Evolutionary conservation across 2,797 vertebrate species (phyloP).

Genomic region (Sebastes matsubarae): DNA sequence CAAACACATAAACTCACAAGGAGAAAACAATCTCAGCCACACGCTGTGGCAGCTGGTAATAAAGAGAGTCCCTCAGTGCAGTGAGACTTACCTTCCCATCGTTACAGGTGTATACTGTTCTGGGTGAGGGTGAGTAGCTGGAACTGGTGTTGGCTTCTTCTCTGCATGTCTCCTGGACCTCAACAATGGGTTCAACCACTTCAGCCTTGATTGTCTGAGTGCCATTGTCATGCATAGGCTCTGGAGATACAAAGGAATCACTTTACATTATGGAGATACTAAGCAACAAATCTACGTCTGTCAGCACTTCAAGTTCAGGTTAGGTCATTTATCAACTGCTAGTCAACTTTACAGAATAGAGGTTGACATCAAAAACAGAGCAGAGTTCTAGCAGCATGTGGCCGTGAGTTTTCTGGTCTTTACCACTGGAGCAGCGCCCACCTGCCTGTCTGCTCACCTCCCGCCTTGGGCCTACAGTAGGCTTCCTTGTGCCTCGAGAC

Average conservation of each 20-base stretch:
- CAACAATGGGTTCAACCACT: conserved; percentile 84
- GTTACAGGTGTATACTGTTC: conserved; percentile 87
- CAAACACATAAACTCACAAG: not conserved
- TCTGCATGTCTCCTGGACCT: conserved; percentile 82
- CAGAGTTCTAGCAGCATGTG: not conserved
- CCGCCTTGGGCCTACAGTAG: conserved; percentile 21
- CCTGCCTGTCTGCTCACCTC: conserved; percentile 17
- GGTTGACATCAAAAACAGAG: not conserved
- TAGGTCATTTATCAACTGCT: not conserved
- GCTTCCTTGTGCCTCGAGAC: conserved; percentile 57
- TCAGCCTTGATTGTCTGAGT: conserved; percentile 90
- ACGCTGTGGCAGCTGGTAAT: not conserved
- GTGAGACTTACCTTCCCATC: conserved; percentile 83
- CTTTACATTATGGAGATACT: not conserved
- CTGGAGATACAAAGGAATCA: conserved; percentile 36
- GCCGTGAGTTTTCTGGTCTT: not conserved
- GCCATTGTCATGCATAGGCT: conserved; percentile 87
- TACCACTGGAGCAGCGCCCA: not conserved
- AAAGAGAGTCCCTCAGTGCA: not conserved
- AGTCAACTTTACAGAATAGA: not conserved
- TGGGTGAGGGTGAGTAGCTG: conserved; percentile 85
- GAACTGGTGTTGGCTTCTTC: conserved; percentile 89
- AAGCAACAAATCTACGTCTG: not conserved
- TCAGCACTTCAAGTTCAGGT: not conserved
- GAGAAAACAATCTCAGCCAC: not conserved